Evolutionary conservation across 2,888 invertebrate genomes (phyloP).

Genomic region (Trisateles emortualis): DNA sequence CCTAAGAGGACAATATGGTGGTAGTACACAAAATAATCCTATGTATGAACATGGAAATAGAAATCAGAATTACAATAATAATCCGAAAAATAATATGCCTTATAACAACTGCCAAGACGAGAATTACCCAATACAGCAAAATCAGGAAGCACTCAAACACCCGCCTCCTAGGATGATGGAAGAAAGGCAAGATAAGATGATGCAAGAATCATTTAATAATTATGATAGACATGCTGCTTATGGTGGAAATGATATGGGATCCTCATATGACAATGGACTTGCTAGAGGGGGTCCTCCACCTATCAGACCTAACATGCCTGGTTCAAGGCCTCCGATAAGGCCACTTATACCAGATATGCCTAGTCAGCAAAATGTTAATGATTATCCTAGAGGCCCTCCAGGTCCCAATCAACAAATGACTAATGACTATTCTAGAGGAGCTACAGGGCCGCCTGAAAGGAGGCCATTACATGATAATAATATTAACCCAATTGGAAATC

Average conservation of each 20-base stretch:
- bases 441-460: conserved; percentile 20
- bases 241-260: conserved; percentile 30
- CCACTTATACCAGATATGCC: conserved; percentile 46
- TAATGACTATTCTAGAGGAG: conserved; percentile 1
- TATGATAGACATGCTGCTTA: conserved; percentile 57
- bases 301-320: conserved; percentile 46
- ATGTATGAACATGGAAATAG: conserved; percentile 55
- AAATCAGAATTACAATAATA: conserved; percentile 55
- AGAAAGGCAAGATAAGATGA: conserved; percentile 44
- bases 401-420: not conserved
- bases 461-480: conserved; percentile 38
- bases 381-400: conserved; percentile 30
- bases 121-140: conserved; percentile 48
- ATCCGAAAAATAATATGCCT: conserved; percentile 53
- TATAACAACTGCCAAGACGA: conserved; percentile 50
- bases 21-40: conserved; percentile 24
- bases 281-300: conserved; percentile 28
- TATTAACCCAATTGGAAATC: conserved; percentile 27
- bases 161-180: conserved; percentile 29
- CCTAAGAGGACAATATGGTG: conserved; percentile 27
- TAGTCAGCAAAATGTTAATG: conserved; percentile 37
- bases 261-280: conserved; percentile 36
- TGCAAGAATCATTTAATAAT: conserved; percentile 53
- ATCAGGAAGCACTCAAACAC: conserved; percentile 46
- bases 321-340: conserved; percentile 44